Conservation (phyloP, 2,113 vertebrate genomes). For the Podarcis cretensis region DNA sequence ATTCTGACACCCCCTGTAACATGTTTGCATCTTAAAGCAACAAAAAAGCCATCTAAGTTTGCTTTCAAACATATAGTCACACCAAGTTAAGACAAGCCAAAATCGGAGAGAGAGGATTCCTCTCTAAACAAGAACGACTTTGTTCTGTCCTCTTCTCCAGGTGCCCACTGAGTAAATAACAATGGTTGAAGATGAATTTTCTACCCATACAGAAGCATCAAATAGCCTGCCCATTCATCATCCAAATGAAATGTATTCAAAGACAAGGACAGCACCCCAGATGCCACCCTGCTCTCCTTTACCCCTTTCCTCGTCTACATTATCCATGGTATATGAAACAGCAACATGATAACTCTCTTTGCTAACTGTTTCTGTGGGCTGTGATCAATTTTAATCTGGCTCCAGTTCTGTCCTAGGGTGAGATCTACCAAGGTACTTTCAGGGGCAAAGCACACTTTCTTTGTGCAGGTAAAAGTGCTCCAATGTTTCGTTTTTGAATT, state of each 20-base stretch:
- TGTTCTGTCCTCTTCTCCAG: constrained; percentile 51
- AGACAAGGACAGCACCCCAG: constrained; percentile 39
- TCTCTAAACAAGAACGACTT: constrained; percentile 44
- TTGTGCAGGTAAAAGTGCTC: neutral
- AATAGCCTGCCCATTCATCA: constrained; percentile 61
- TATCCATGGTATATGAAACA: constrained; percentile 23
- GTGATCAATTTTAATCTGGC: constrained; percentile 56
- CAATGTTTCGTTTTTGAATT: neutral
- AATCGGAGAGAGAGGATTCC: constrained; percentile 43
- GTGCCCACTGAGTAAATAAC: constrained; percentile 41
- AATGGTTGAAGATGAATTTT: constrained; percentile 48
- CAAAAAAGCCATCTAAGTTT: neutral
- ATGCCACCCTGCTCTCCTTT: constrained; percentile 19
- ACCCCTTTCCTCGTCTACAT: constrained; percentile 31
- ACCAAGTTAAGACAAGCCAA: neutral
- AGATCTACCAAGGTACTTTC: constrained; percentile 11
- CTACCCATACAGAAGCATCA: constrained; percentile 6
- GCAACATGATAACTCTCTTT: constrained; percentile 35
- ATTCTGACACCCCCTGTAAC: neutral
- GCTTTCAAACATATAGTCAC: neutral
- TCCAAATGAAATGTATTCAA: constrained; percentile 49
- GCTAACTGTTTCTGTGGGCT: constrained; percentile 51
- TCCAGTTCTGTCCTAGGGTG: neutral
- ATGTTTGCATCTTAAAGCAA: neutral
- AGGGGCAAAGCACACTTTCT: neutral